Conservation (phyloP, 2,113 vertebrate genomes). For the Scytalopus superciliaris region DNA sequence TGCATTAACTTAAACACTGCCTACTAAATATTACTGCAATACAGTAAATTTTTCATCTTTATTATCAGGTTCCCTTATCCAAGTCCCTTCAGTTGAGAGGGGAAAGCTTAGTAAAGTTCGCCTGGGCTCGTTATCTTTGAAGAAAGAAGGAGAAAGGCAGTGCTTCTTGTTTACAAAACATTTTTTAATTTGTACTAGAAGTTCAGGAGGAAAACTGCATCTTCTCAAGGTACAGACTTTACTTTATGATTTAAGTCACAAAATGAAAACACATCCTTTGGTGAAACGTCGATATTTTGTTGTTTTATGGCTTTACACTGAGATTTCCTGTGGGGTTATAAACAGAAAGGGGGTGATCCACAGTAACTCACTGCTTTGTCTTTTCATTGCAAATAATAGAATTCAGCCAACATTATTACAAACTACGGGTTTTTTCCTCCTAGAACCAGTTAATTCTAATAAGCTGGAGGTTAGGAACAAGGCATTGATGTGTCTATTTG, state of each 20-base stretch:
- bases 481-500: not conserved
- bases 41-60: conserved; percentile 44
- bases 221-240: conserved; percentile 87
- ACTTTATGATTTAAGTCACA: not conserved
- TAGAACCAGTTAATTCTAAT: not conserved
- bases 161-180: conserved; percentile 99
- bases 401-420: not conserved
- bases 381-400: not conserved
- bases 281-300: not conserved
- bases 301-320: not conserved
- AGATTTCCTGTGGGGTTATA: not conserved
- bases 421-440: not conserved
- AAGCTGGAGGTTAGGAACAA: not conserved
- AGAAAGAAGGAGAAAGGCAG: conserved; percentile 97
- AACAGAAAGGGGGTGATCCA: not conserved
- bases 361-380: not conserved
- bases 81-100: conserved; percentile 95
- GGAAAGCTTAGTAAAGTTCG: conserved; percentile 97
- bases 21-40: not conserved
- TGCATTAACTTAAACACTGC: not conserved
- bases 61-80: conserved; percentile 93
- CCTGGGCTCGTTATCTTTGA: conserved; percentile 92
- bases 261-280: not conserved
- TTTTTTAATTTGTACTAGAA: conserved; percentile 96
- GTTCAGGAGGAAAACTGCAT: conserved; percentile 97